Evolutionary conservation across 2,888 invertebrate genomes (phyloP).

Genomic region (Agonopterix heracliana): DNA sequence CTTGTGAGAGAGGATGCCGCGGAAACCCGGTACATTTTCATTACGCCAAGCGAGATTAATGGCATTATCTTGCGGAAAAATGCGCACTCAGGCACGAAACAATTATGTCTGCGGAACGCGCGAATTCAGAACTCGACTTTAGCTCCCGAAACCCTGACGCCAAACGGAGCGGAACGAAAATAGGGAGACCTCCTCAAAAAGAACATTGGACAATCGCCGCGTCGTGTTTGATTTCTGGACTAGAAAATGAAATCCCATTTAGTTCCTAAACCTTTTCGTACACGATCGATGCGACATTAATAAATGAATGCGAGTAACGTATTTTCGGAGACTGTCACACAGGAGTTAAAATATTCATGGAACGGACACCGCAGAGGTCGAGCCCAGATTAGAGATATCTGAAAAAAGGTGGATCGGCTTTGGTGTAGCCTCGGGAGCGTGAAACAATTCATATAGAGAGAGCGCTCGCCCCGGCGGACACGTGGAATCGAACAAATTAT

Average conservation of each 20-base stretch:
- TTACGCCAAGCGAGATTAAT: slow-evolving; percentile 57
- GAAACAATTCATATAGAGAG: slow-evolving; percentile 44
- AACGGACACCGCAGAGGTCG: slow-evolving; percentile 47
- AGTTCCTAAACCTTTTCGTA: slow-evolving; percentile 46
- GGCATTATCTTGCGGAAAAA: slow-evolving; percentile 62
- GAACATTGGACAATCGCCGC: slow-evolving; percentile 41
- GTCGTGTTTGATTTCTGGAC: slow-evolving; percentile 64
- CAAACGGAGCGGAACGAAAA: slow-evolving; percentile 44
- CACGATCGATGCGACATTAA: slow-evolving; percentile 56
- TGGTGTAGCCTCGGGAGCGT: slow-evolving; percentile 18
- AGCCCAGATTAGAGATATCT: slow-evolving; percentile 51
- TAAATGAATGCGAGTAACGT: slow-evolving; percentile 54
- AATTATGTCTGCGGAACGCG: slow-evolving; percentile 44
- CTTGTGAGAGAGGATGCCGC: slow-evolving; percentile 26
- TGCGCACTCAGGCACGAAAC: slow-evolving; percentile 48
- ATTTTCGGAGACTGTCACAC: slow-evolving; percentile 53
- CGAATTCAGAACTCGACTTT: slow-evolving; percentile 16
- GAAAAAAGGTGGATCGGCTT: slow-evolving; percentile 37
- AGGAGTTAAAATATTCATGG: slow-evolving; percentile 67
- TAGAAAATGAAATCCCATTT: slow-evolving; percentile 71
- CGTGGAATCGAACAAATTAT: slow-evolving; percentile 25
- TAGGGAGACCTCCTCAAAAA: slow-evolving; percentile 33
- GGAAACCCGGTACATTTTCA: slow-evolving; percentile 51
- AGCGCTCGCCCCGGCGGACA: slow-evolving; percentile 6
- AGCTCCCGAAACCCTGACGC: slow-evolving; percentile 22